Evolutionary conservation across 2,888 invertebrate genomes (phyloP).

Genomic region (Ennomos fuscantarius): DNA sequence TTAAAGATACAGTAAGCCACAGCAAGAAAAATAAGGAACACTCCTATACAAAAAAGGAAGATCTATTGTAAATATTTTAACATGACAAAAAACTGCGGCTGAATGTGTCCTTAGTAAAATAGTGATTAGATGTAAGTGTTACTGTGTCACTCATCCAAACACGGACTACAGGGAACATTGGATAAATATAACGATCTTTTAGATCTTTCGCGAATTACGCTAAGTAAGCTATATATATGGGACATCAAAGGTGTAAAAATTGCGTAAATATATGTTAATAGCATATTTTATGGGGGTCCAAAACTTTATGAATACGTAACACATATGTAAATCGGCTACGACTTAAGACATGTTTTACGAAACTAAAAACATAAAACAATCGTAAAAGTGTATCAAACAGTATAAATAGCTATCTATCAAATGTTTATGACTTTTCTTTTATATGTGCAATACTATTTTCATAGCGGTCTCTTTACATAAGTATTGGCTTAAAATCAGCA

Average conservation of each 20-base stretch:
- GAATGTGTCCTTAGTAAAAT: no score
- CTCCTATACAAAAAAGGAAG: no score
- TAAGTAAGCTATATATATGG: no score
- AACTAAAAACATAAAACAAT: slow-evolving; percentile 29
- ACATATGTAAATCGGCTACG: slow-evolving; percentile 21
- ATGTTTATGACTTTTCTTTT: slow-evolving; percentile 19
- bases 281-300: slow-evolving; percentile 20
- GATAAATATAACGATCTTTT: no score
- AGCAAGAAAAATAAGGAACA: no score
- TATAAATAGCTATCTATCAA: slow-evolving; percentile 25
- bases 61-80: no score
- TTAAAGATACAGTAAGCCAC: no score
- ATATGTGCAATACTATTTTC: slow-evolving; percentile 15
- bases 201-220: no score
- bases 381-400: slow-evolving; percentile 28
- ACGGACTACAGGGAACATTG: no score
- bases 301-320: slow-evolving; percentile 26
- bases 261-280: slow-evolving; percentile 19
- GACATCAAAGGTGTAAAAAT: slow-evolving; percentile 11
- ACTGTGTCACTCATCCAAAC: no score
- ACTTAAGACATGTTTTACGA: slow-evolving; percentile 25
- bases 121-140: no score
- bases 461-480: slow-evolving; percentile 4
- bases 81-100: no score
- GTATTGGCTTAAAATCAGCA: background rate